Base-by-base conservation (phyloP, 1,140 invertebrate genomes). In the Drosophila triauraria region DNA sequence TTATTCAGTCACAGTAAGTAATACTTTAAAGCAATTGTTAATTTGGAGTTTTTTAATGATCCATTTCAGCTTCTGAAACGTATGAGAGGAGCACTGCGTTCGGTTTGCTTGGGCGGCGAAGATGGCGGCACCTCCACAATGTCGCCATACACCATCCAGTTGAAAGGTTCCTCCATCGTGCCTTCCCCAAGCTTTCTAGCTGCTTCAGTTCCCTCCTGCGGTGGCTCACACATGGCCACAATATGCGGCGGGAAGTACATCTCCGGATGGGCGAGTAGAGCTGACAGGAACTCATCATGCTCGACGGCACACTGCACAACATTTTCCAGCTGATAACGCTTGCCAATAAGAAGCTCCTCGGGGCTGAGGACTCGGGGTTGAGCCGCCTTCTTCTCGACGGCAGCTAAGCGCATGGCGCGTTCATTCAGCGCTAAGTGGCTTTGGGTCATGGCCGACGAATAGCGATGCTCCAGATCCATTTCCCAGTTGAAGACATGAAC, bases 401-500 rank as follows among this genome's bases (percentile, higher is more conserved):
- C 30, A 2, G 71, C 72, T 20, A 72, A 4, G 0, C 30, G 25
- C 17, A 70, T 25, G 3, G 82, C 87, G 8, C 27, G 23, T 8
- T 59, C 46, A 5, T 59, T 72, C 10, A 75, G 56, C 0, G 58
- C 60, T 17, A 54, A 20, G 6, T 67, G 72, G 6, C 46, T 30
- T 8, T 69, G 47, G 8, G n/a, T 80, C 86, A 91, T 91, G 12
- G 53, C 62, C 9, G 46, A 13, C 1, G 86, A 86, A n/a, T 82
- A 82, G 20, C 72, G 82, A 65, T 91, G 72, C 46, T 86, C 82
- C 6, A 75, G 50, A 35, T 91, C 82, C 86, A 91, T 91, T 82
- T 86, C 87, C 86, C 86, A 91, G 47, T 86, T 91, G 20, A 91
- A 91, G 0, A 78, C 78, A 43, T 78, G 32, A 7, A 92, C 54